Conservation (phyloP, 2,797 vertebrate genomes). For the Cyprinella venusta region DNA sequence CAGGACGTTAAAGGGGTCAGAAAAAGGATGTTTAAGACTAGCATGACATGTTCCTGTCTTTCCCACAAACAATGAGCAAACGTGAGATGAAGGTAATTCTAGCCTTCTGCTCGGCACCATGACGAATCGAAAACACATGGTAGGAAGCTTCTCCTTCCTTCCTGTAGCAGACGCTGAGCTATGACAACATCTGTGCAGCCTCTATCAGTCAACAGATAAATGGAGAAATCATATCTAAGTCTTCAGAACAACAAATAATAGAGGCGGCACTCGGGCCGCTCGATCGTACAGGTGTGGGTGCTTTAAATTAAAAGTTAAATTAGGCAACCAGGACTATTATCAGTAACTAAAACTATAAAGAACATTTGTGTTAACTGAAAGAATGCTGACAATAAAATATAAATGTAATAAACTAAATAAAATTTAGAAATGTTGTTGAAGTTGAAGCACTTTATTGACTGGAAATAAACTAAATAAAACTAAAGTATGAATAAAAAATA, state of each 20-base stretch:
- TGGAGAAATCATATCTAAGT: neutral
- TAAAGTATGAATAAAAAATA: too few species aligned
- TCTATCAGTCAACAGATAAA: neutral
- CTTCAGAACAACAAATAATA: neutral
- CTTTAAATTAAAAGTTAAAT: neutral
- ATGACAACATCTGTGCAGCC: slow-evolving; percentile 44
- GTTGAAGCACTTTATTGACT: too few species aligned
- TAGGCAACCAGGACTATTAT: neutral
- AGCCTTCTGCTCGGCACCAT: slow-evolving; percentile 9
- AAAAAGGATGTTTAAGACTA: slow-evolving; percentile 6
- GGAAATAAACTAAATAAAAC: too few species aligned
- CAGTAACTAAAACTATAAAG: too few species aligned
- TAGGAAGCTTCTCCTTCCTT: slow-evolving; percentile 63
- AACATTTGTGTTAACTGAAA: too few species aligned
- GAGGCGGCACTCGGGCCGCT: neutral
- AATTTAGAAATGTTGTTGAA: too few species aligned
- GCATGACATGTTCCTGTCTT: slow-evolving; percentile 6
- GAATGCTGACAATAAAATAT: too few species aligned
- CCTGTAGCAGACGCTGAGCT: slow-evolving; percentile 51
- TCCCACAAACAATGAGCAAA: slow-evolving; percentile 26
- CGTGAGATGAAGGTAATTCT: neutral
- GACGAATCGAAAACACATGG: slow-evolving; percentile 20
- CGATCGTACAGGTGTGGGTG: neutral
- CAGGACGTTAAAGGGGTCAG: slow-evolving; percentile 13
- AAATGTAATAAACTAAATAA: too few species aligned